Base-by-base conservation (phyloP, 2,797 vertebrate genomes). In the Linurgus olivaceus region DNA sequence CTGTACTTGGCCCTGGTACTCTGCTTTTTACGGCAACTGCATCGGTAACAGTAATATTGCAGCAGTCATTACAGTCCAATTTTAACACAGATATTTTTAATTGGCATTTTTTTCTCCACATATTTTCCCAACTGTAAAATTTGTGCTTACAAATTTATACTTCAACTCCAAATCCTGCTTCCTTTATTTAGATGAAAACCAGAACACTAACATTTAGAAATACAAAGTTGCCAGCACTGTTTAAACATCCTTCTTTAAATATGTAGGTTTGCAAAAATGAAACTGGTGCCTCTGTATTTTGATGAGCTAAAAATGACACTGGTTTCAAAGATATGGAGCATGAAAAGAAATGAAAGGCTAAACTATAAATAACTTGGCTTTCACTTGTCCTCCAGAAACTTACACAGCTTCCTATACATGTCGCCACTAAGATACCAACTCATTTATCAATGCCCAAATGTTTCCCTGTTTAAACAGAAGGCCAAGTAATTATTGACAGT, bases 101-200 rank as follows among this genome's bases (percentile, higher is more conserved):
- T 80, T 48, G 33, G 17, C 14, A 63, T 82, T 87, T 80, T 81
- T 77, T 25, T 20, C 51, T 72, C 44, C 19, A 58, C 10, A 2
- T 62, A 25, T 76, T 85, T 76, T 90, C 24, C 51, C 48, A 70
- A 85, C 37, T 19, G 6, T 47, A 70, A 42, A 58, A 82, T 89
- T 65, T 68, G 62, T 83, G 70, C 63, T 90, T 86, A 38, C 54
- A 78, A 72, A 65, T 52, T 68, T 68, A 35, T 37, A 78, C 94
- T 90, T 93, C 89, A 63, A 86, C 76, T 80, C 58, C 24, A 93
- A 91, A 70, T 72, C 66, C 38, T 48, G 29, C 57, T 83, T 94
- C 1, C 92, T 92, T 74, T 92, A 81, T 95, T 95, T 96, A 96
- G 85, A 72, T 59, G 70, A 88, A 95, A 94, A 75, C 13, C 82